Evolutionary conservation across 2,113 vertebrate species (phyloP).

Genomic region (Nansenia antarctica): DNA sequence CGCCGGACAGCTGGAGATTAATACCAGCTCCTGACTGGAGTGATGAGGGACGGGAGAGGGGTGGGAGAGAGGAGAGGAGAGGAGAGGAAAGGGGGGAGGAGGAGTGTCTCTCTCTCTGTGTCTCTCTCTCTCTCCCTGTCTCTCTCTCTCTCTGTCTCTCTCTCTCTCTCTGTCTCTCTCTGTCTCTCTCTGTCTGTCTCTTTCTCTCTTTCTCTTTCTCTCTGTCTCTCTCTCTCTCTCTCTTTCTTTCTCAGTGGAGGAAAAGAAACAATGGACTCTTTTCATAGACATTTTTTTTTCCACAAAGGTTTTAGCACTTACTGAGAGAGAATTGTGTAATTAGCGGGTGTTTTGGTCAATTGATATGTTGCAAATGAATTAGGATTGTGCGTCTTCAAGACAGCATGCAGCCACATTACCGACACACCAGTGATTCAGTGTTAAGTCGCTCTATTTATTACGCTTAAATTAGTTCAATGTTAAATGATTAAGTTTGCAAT

Average conservation of each 20-base stretch:
- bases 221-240: slow-evolving; percentile 28
- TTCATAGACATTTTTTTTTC: slow-evolving; percentile 7
- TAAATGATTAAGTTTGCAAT: too few species aligned
- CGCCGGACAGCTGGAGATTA: slow-evolving; percentile 68
- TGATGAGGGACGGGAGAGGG: slow-evolving; percentile 58
- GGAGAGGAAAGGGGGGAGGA: slow-evolving; percentile 42
- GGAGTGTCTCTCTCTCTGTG: too few species aligned
- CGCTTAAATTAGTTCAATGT: too few species aligned
- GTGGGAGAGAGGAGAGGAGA: slow-evolving; percentile 53
- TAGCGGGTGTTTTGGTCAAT: slow-evolving; percentile 4
- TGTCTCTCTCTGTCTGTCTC: slow-evolving; percentile 12
- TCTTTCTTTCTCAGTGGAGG: slow-evolving; percentile 5
- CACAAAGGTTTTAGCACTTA: background rate
- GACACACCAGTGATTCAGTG: too few species aligned
- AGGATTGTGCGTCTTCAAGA: too few species aligned
- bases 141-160: slow-evolving; percentile 10
- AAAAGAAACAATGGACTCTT: slow-evolving; percentile 35
- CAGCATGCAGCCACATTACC: too few species aligned
- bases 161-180: too few species aligned
- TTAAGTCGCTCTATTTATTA: too few species aligned
- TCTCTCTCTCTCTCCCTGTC: slow-evolving; percentile 25
- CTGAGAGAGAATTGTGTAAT: slow-evolving; percentile 2
- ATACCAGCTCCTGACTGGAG: slow-evolving; percentile 58
- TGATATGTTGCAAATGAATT: background rate
- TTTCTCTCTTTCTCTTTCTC: too few species aligned